phyloP scores from a whole-genome alignment of 2,888 invertebrate species.

The Euplexia lucipara region DNA sequence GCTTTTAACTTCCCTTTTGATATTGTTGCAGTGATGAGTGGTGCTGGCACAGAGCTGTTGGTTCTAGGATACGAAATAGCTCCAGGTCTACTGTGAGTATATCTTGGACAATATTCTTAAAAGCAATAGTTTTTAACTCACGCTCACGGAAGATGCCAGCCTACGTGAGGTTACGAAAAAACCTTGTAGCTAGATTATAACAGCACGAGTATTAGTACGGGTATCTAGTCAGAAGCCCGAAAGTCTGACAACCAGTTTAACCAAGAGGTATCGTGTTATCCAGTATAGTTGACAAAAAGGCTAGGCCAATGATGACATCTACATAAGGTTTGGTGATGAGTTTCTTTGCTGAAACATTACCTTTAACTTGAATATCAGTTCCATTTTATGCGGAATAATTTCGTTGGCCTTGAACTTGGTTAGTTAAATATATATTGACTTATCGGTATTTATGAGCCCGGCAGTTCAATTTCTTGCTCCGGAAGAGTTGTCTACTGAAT shows the following conservation, averaged over 20 bases:
- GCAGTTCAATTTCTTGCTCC: neutral
- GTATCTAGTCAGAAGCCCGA: no score
- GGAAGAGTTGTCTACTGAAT: slow-evolving; percentile 20
- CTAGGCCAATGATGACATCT: no score
- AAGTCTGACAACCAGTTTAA: no score
- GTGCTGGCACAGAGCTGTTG: slow-evolving; percentile 84
- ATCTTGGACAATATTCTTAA: slow-evolving; percentile 17
- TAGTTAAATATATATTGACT: slow-evolving; percentile 22
- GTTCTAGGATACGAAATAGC: slow-evolving; percentile 84
- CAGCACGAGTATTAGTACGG: no score
- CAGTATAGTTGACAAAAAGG: no score
- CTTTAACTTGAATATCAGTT: no score
- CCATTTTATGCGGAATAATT: neutral
- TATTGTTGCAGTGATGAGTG: slow-evolving; percentile 84
- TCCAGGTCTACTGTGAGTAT: slow-evolving; percentile 86
- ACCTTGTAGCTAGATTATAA: no score
- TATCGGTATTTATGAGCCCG: slow-evolving; percentile 1
- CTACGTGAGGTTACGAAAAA: no score
- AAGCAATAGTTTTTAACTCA: neutral
- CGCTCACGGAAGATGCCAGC: no score
- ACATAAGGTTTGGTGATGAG: no score
- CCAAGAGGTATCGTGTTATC: no score
- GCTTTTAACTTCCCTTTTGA: neutral
- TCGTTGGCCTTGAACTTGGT: neutral
- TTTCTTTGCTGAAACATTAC: no score